Percentiles rank a stretch among this genome's conserved stretches.
Conservation (phyloP, 2,797 vertebrate species). For the Delichon dasypus region DNA sequence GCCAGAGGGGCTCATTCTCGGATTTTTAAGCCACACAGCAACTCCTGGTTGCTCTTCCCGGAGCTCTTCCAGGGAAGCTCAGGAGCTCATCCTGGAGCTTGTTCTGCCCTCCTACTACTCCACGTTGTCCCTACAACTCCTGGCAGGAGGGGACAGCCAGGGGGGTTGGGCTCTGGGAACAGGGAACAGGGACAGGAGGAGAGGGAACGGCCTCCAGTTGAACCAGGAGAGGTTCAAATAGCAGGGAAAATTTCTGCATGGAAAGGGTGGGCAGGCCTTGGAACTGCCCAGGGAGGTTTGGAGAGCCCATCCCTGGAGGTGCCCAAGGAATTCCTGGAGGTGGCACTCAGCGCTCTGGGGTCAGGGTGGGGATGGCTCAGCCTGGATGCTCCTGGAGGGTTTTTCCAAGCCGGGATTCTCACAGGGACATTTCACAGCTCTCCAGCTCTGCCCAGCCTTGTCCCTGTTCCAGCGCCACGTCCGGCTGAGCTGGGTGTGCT, state of each 20-base stretch:
- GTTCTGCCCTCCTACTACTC: not conserved
- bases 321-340: rapidly evolving
- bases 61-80: not conserved
- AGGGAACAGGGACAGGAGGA: too few relatives aligned
- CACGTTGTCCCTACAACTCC: too few relatives aligned
- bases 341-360: not conserved
- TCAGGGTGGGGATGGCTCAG: not conserved
- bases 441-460: too few relatives aligned
- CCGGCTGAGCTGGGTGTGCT: too few relatives aligned
- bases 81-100: not conserved
- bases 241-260: too few relatives aligned
- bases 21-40: not conserved
- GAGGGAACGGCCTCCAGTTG: too few relatives aligned
- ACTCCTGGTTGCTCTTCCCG: not conserved
- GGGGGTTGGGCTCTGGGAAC: too few relatives aligned
- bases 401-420: not conserved
- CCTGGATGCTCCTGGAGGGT: not conserved
- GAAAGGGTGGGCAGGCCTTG: too few relatives aligned
- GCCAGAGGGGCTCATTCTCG: not conserved
- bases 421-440: too few relatives aligned
- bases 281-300: not conserved
- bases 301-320: not conserved
- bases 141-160: too few relatives aligned
- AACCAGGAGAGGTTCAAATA: too few relatives aligned
- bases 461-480: too few relatives aligned